Evolutionary conservation across 2,888 invertebrate species (phyloP).

Genomic region (Ligdia adustata): DNA sequence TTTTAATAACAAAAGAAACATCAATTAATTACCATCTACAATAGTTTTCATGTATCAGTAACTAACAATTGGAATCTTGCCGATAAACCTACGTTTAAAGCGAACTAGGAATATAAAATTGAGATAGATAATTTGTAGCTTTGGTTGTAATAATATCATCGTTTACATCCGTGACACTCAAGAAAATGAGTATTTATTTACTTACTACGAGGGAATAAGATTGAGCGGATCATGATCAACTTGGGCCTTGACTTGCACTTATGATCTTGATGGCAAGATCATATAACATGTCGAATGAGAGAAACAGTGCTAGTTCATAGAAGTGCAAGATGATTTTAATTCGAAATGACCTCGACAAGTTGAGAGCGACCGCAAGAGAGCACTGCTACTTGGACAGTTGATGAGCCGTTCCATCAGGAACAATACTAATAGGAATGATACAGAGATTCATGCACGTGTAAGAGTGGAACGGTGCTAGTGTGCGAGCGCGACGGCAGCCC

Average conservation of each 20-base stretch:
- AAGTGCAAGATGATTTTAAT: constrained; percentile 16
- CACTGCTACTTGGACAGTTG: constrained; percentile 55
- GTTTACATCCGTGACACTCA: constrained; percentile 44
- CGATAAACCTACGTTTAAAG: constrained; percentile 80
- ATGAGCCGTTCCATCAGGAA: constrained; percentile 45
- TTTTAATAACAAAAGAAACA: constrained; percentile 53
- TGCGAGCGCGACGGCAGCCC: constrained; percentile 80
- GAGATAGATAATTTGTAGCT: constrained; percentile 82
- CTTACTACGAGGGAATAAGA: constrained; percentile 51
- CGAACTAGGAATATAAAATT: constrained; percentile 81
- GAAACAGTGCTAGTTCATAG: not conserved
- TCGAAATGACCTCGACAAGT: constrained; percentile 27
- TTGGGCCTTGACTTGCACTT: constrained; percentile 40
- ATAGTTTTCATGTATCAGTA: constrained; percentile 69
- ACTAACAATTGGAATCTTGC: constrained; percentile 80
- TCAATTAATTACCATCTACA: constrained; percentile 60
- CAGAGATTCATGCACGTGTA: constrained; percentile 70
- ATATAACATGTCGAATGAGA: not conserved
- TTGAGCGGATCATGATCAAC: constrained; percentile 41
- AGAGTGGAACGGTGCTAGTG: constrained; percentile 80
- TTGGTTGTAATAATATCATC: constrained; percentile 78
- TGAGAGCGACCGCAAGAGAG: constrained; percentile 52
- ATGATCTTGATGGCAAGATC: not conserved
- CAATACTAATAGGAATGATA: constrained; percentile 60
- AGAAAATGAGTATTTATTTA: constrained; percentile 65